Conservation (phyloP, 2,888 invertebrate species). For the Saturnia japonica region DNA sequence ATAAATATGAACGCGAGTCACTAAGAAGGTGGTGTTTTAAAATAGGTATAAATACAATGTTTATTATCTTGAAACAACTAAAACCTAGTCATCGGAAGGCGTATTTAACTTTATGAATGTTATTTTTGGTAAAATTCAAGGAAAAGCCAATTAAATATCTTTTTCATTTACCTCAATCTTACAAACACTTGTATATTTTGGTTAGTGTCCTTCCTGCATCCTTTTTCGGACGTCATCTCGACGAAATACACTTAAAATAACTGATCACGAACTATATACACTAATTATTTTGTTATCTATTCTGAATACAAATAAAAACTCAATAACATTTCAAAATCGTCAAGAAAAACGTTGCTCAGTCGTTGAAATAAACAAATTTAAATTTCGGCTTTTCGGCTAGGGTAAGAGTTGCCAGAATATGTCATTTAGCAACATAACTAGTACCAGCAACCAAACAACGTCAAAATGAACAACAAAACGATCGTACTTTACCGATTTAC, state of each 20-base stretch:
- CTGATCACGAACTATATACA: slow-evolving; percentile 33
- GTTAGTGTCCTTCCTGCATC: slow-evolving; percentile 81
- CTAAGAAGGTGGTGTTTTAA: background rate
- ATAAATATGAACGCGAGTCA: background rate
- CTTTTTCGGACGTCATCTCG: slow-evolving; percentile 71
- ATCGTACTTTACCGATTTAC: no score
- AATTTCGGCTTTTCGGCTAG: slow-evolving; percentile 46
- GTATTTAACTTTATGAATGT: background rate
- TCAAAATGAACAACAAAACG: no score
- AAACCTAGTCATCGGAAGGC: background rate
- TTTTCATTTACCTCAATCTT: slow-evolving; percentile 86
- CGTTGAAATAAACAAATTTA: slow-evolving; percentile 58
- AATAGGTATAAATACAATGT: background rate
- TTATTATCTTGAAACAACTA: background rate
- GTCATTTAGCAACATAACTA: no score
- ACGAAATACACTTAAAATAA: slow-evolving; percentile 48
- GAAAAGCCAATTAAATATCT: background rate
- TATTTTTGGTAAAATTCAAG: background rate
- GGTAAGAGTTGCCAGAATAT: slow-evolving; percentile 40
- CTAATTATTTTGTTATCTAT: slow-evolving; percentile 33
- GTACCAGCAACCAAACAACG: no score
- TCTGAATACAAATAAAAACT: slow-evolving; percentile 34
- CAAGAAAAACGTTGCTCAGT: slow-evolving; percentile 44
- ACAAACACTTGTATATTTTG: slow-evolving; percentile 95
- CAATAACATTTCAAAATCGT: slow-evolving; percentile 38